Conservation (phyloP, 1,140 invertebrate genomes). For the Leptinotarsa defecta region DNA sequence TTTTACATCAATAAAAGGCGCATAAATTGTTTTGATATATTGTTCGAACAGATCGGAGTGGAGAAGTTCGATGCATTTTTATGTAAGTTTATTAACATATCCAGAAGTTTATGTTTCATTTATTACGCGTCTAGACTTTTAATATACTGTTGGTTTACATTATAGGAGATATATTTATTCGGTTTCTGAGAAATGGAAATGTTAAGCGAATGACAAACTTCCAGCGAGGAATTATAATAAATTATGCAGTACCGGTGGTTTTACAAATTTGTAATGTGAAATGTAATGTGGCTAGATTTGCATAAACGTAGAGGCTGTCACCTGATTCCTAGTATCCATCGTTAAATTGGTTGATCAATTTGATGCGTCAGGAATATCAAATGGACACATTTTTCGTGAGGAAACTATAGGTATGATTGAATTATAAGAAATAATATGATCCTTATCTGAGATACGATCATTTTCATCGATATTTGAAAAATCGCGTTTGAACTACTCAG, state of each 20-base stretch:
- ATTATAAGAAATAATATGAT: too few species aligned
- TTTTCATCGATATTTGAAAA: too few species aligned
- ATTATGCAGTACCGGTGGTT: background rate
- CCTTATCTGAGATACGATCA: too few species aligned
- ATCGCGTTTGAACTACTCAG: too few species aligned
- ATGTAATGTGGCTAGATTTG: background rate
- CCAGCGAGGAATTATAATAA: slow-evolving; percentile 3
- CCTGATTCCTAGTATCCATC: background rate
- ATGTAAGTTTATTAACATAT: slow-evolving; percentile 26
- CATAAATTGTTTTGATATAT: slow-evolving; percentile 49
- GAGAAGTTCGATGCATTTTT: slow-evolving; percentile 21
- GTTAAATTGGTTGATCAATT: background rate
- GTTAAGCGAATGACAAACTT: slow-evolving; percentile 17
- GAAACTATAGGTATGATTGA: too few species aligned
- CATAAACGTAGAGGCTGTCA: background rate
- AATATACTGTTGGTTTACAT: slow-evolving; percentile 25
- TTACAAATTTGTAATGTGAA: slow-evolving; percentile 7
- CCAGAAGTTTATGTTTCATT: slow-evolving; percentile 27
- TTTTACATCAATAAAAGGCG: slow-evolving; percentile 51
- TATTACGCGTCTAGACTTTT: slow-evolving; percentile 24
- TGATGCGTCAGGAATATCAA: too few species aligned
- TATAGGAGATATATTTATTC: slow-evolving; percentile 20
- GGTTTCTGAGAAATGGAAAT: slow-evolving; percentile 17
- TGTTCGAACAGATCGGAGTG: slow-evolving; percentile 11
- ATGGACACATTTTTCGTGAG: too few species aligned